A percentile compares a stretch with the other conserved stretches of the same genome.
Conservation (phyloP, 2,888 invertebrate genomes). For the Melinaea menophilus region DNA sequence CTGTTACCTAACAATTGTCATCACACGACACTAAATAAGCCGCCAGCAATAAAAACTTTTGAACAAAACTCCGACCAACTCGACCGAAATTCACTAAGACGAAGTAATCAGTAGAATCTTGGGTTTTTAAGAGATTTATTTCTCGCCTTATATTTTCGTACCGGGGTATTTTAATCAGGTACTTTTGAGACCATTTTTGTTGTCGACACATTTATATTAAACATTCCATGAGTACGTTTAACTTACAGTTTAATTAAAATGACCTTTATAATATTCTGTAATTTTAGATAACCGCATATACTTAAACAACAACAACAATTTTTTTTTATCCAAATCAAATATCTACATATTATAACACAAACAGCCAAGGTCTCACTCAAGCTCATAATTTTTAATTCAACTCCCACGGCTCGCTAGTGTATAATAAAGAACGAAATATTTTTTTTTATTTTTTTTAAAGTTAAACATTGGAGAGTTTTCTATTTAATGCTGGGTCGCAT, state of each 20-base stretch:
- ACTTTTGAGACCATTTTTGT: slow-evolving; percentile 3
- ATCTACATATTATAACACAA: no score
- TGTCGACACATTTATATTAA: not conserved
- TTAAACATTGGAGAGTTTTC: not conserved
- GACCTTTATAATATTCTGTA: not conserved
- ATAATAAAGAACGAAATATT: not conserved
- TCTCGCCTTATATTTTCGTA: slow-evolving; percentile 9
- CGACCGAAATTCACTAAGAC: slow-evolving; percentile 11
- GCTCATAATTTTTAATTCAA: not conserved
- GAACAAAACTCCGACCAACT: slow-evolving; percentile 11
- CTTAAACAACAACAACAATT: not conserved
- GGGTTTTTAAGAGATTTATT: slow-evolving; percentile 25
- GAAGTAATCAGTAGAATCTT: slow-evolving; percentile 21
- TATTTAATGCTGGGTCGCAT: slow-evolving; percentile 2
- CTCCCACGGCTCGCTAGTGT: not conserved
- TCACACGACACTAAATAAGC: slow-evolving; percentile 21
- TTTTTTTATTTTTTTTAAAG: slow-evolving; percentile 1
- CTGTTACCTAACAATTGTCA: slow-evolving; percentile 18
- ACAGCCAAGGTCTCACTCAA: no score
- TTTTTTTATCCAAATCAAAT: not conserved
- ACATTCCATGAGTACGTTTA: not conserved
- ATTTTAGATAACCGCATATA: not conserved
- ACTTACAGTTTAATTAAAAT: not conserved
- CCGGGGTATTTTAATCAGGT: slow-evolving; percentile 3
- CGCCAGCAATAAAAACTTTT: slow-evolving; percentile 19